phyloP scores from a whole-genome alignment of 2,113 vertebrate genomes.

The Psittacus erithacus region DNA sequence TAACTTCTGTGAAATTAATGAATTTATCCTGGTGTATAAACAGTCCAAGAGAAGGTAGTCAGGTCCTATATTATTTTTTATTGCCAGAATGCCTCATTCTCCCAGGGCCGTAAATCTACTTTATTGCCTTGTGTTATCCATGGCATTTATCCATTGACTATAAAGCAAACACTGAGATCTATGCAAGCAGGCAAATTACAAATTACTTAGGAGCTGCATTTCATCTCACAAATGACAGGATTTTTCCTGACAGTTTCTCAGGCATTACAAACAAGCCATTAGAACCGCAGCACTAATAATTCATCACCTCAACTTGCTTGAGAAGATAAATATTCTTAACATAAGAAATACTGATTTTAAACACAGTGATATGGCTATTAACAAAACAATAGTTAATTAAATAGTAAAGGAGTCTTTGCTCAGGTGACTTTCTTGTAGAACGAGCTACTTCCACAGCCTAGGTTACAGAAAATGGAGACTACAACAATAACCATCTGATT shows the following conservation, averaged over 20 bases:
- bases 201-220: not conserved
- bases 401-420: not conserved
- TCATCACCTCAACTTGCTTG: not conserved
- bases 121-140: not conserved
- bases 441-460: not conserved
- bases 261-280: not conserved
- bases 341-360: not conserved
- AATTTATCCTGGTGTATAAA: conserved; percentile 25
- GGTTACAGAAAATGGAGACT: not conserved
- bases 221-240: conserved; percentile 14
- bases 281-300: not conserved
- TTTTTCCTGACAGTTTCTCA: conserved; percentile 15
- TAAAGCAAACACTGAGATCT: conserved; percentile 1
- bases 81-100: not conserved
- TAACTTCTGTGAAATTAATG: conserved; percentile 38
- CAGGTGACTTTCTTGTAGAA: not conserved
- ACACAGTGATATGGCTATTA: not conserved
- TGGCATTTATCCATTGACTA: conserved; percentile 27
- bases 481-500: not conserved
- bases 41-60: conserved; percentile 7
- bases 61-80: conserved; percentile 33
- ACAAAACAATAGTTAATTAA: not conserved
- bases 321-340: not conserved
- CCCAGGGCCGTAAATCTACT: conserved; percentile 13
- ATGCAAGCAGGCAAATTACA: not conserved